phyloP scores from a whole-genome alignment of 2,888 invertebrate genomes.

The Metellina segmentata region DNA sequence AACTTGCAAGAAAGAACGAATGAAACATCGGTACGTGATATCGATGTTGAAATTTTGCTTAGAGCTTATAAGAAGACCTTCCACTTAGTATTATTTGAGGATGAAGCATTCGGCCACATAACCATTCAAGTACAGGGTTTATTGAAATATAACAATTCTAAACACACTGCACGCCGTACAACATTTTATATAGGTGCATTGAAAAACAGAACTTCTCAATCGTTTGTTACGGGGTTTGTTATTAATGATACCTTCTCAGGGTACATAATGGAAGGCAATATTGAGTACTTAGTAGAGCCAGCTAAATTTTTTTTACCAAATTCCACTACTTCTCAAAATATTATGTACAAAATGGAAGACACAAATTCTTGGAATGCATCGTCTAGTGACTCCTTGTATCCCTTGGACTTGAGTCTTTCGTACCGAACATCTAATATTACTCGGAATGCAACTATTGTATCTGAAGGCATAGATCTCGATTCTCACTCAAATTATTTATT shows the following conservation, averaged over 20 bases:
- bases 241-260: constrained; percentile 24
- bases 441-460: not conserved
- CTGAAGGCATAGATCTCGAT: not conserved
- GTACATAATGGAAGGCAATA: not conserved
- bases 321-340: not conserved
- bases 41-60: constrained; percentile 33
- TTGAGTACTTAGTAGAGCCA: constrained; percentile 29
- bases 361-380: not conserved
- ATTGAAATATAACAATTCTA: not conserved
- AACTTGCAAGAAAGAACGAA: not conserved
- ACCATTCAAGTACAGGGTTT: not conserved
- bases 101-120: constrained; percentile 6
- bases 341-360: constrained; percentile 36
- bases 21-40: not conserved
- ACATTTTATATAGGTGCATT: constrained; percentile 44
- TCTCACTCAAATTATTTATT: constrained; percentile 14
- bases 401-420: not conserved
- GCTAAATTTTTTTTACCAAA: not conserved
- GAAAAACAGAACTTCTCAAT: not conserved
- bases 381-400: not conserved
- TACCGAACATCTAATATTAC: constrained; percentile 13
- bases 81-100: constrained; percentile 47
- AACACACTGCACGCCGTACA: not conserved
- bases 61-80: constrained; percentile 16
- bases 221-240: constrained; percentile 48